Evolutionary conservation across 2,888 invertebrate species (phyloP).

Genomic region (Cataglyphis altisquamis): DNA sequence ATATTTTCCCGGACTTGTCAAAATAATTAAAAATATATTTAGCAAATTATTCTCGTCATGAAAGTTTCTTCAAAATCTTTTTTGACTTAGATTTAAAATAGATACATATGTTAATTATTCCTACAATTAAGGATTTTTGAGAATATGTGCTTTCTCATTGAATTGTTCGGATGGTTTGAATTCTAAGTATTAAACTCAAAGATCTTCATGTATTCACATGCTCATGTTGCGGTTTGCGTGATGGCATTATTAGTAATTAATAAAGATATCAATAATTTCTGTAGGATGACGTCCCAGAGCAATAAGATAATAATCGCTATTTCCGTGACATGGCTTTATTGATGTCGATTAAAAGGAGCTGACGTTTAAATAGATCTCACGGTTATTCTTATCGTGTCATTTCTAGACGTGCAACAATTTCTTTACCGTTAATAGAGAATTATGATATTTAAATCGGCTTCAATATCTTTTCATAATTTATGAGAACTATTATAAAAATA

Average conservation of each 20-base stretch:
- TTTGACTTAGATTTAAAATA: neutral
- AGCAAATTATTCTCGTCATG: neutral
- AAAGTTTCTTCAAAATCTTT: neutral
- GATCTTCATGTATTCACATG: neutral
- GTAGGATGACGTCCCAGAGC: neutral
- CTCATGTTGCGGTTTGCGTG: neutral
- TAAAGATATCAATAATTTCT: conserved; percentile 52
- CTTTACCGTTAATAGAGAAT: neutral
- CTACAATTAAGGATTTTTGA: neutral
- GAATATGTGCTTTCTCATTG: neutral
- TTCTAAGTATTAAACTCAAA: neutral
- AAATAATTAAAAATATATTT: neutral
- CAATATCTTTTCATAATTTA: neutral
- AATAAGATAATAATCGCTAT: conserved; percentile 48
- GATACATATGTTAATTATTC: neutral
- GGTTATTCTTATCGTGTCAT: neutral
- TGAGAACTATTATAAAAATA: neutral
- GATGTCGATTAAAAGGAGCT: conserved; percentile 16
- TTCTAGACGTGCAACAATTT: neutral
- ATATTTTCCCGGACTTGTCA: neutral
- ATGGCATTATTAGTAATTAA: conserved; percentile 56
- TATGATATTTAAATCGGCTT: neutral
- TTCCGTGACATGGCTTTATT: conserved; percentile 31
- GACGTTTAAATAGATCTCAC: conserved; percentile 4
- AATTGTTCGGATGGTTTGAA: neutral